Conservation (phyloP, 2,888 invertebrate species). For the Sesamia inferens region DNA sequence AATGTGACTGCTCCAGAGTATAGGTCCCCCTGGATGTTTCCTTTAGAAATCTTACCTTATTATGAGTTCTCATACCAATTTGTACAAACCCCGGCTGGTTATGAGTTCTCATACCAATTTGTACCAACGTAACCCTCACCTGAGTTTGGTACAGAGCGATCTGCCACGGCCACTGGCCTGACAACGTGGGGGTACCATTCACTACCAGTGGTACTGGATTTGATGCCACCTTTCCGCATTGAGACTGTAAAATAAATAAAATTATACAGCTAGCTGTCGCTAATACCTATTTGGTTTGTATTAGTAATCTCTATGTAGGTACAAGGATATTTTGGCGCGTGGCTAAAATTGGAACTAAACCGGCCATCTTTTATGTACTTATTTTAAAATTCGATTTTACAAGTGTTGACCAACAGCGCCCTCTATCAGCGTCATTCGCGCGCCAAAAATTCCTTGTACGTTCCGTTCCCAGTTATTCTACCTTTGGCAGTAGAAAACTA, state of each 20-base stretch:
- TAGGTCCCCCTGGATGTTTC: neutral
- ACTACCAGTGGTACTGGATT: constrained; percentile 90
- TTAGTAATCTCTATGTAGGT: constrained; percentile 33
- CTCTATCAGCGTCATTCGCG: neutral
- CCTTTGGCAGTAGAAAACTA: neutral
- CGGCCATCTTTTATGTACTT: neutral
- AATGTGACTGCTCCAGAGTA: neutral
- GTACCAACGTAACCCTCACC: constrained; percentile 71
- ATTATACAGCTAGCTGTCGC: neutral
- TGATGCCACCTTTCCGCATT: constrained; percentile 87
- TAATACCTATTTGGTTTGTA: neutral
- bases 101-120: neutral
- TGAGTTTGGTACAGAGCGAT: constrained; percentile 91
- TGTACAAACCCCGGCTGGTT: neutral
- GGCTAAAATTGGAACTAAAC: neutral
- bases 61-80: neutral
- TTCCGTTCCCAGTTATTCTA: neutral
- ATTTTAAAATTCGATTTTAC: neutral
- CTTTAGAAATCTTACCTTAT: neutral
- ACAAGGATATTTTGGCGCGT: neutral
- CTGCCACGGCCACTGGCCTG: constrained; percentile 93
- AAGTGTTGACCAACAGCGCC: neutral
- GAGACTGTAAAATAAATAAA: constrained; percentile 69
- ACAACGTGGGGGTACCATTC: constrained; percentile 89
- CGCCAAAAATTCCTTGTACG: constrained; percentile 3